These are phyloP conservation scores for Ecliptopera silaceata DNA, from an alignment of 2,888 invertebrate genomes.

Conservation along the genomic window DNA sequence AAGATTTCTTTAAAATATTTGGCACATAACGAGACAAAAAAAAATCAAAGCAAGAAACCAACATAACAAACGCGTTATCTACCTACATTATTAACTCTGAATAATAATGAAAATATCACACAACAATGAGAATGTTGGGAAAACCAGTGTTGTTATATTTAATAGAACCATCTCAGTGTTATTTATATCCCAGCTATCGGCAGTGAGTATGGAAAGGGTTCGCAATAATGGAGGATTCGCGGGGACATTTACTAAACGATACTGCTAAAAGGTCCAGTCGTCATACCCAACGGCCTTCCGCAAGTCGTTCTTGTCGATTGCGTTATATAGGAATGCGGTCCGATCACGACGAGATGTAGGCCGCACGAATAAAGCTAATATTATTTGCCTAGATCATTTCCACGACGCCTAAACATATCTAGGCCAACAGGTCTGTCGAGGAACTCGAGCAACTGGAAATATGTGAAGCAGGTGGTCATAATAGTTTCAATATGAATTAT, in stretches of 20 bases:
- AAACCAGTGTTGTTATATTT: conserved; percentile 17
- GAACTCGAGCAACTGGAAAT: conserved; percentile 27
- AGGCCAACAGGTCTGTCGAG: conserved; percentile 40
- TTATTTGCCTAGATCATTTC: conserved; percentile 31
- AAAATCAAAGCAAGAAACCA: no score
- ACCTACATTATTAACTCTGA: no score
- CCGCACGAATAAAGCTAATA: conserved; percentile 46
- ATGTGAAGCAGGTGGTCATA: conserved; percentile 21
- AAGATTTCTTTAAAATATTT: no score
- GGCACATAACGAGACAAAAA: no score
- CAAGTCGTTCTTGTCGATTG: conserved; percentile 56
- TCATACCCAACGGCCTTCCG: conserved; percentile 55
- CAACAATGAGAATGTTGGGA: not conserved
- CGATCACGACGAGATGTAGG: conserved; percentile 64
- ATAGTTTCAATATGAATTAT: not conserved
- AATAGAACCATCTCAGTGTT: conserved; percentile 2
- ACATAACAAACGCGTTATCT: no score
- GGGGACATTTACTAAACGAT: conserved; percentile 19
- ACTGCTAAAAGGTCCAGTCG: conserved; percentile 18
- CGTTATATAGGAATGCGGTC: conserved; percentile 67
- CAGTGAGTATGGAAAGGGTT: conserved; percentile 12
- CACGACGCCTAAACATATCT: conserved; percentile 44
- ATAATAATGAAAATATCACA: not conserved
- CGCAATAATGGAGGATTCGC: conserved; percentile 9
- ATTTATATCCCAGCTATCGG: conserved; percentile 5